Evolutionary conservation across 2,113 vertebrate genomes (phyloP), one percentile per base, ranked within the genome.

Genomic region (Hippoglossus stenolepis): DNA sequence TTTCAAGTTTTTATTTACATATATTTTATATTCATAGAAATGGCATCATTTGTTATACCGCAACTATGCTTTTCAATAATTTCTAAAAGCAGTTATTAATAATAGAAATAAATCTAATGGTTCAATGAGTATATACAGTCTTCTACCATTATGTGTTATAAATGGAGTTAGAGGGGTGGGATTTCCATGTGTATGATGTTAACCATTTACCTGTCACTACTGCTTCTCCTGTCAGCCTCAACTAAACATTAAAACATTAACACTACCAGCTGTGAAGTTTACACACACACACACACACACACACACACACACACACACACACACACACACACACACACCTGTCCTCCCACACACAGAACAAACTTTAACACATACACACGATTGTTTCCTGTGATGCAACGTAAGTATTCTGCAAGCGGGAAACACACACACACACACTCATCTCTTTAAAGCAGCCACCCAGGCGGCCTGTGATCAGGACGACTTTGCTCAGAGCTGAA

Each of bases 201-300:
- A 90, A 87, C 65, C 75, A 91, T 87, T 89, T 54, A 89, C 85
- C 26, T 57, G n/a, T 15, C 51, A 54, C 5, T 54, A n/a, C 51
- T n/a, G 51, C 60, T 77, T 17, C 31, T 80, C 45, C 68, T 45
- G 72, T 76, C 54, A 65, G 61, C 35, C 73, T 85, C 49, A 77
- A 85, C 74, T 31, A 90, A 86, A 89, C 86, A 89, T 87, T 90
- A 82, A 86, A 89, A 63, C 67, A 73, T 75, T 84, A 64, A 80
- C 83, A 74, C 57, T 53, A 26, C 0, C 21, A 51, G 43, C 15
- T 28, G 40, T 2, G 0, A 53, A 13, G 38, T 21, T 65, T n/a
- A 54, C 45, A 73, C 53, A 54, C 49, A 59, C 21, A 68, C 7
- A 17, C 21, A 61, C 45, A 28, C 61, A 67, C 24, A 54, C 53